Percentiles rank a stretch among this genome's conserved stretches.
Conservation (phyloP, 2,113 vertebrate genomes). For the Nothoprocta perdicaria region DNA sequence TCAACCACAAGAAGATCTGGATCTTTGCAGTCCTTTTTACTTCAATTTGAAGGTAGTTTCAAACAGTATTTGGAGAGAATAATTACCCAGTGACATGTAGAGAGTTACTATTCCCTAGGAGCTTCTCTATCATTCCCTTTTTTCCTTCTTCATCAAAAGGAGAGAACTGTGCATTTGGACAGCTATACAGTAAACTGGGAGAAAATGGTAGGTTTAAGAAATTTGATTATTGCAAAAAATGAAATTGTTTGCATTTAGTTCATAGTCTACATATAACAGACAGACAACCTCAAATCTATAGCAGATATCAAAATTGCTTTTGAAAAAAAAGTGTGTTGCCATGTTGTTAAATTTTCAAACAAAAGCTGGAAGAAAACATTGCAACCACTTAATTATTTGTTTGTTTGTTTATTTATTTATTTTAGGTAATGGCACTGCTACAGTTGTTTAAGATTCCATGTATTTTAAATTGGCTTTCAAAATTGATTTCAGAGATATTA, state of each 20-base stretch:
- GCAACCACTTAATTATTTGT: background rate
- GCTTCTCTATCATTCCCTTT: background rate
- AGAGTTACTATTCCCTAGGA: background rate
- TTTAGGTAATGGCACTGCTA: background rate
- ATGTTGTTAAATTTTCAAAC: background rate
- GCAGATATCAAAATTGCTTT: background rate
- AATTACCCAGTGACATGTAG: background rate
- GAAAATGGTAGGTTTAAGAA: constrained; percentile 13
- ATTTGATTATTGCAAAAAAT: constrained; percentile 24
- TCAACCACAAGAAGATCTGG: background rate
- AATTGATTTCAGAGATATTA: constrained; percentile 69
- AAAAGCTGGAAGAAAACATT: background rate
- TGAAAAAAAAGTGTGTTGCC: background rate
- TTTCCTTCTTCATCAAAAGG: constrained; percentile 6
- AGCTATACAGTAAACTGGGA: background rate
- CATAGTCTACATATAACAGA: background rate
- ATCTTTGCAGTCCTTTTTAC: background rate
- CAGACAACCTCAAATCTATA: background rate
- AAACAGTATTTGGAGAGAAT: background rate
- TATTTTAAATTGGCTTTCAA: constrained; percentile 53
- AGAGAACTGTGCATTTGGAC: background rate
- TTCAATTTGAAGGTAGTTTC: background rate
- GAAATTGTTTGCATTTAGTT: background rate
- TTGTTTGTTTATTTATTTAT: background rate
- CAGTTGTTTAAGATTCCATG: constrained; percentile 41